Percentiles rank a stretch among this genome's conserved stretches.
Conservation (phyloP, 2,888 invertebrate species). For the Agrochola circellaris region DNA sequence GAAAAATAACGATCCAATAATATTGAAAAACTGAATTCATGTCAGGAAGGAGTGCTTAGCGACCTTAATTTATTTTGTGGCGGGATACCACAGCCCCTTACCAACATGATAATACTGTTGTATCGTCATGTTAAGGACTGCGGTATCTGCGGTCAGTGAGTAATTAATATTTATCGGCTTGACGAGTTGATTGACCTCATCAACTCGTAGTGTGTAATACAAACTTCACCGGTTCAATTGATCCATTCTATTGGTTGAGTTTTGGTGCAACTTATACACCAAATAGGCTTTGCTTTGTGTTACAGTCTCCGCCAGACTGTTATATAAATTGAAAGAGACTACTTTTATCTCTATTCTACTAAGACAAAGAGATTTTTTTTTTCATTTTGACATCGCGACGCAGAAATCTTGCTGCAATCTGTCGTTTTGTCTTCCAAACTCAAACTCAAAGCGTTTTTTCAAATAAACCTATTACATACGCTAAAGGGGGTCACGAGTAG, state of each 20-base stretch:
- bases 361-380: not conserved
- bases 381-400: not conserved
- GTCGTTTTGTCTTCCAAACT: not conserved
- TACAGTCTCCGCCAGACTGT: not conserved
- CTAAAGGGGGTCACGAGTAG: too few relatives aligned
- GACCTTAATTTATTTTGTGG: not conserved
- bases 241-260: too few relatives aligned
- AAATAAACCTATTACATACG: too few relatives aligned
- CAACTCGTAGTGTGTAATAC: too few relatives aligned
- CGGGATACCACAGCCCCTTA: not conserved
- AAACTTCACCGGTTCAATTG: too few relatives aligned
- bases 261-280: too few relatives aligned
- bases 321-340: not conserved
- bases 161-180: slow-evolving; percentile 20
- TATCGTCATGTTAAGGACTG: not conserved
- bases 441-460: too few relatives aligned
- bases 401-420: not conserved
- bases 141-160: slow-evolving; percentile 18
- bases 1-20: too few relatives aligned
- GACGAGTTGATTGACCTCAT: slow-evolving; percentile 36
- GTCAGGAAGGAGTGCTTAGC: not conserved
- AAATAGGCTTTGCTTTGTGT: too few relatives aligned
- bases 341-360: not conserved
- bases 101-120: not conserved
- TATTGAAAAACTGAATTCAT: not conserved